A percentile compares a stretch with the other conserved stretches of the same genome.
These are phyloP conservation scores for Acanthacorydalis orientalis DNA, from an alignment of 2,888 invertebrate species.

Conservation along the genomic window DNA sequence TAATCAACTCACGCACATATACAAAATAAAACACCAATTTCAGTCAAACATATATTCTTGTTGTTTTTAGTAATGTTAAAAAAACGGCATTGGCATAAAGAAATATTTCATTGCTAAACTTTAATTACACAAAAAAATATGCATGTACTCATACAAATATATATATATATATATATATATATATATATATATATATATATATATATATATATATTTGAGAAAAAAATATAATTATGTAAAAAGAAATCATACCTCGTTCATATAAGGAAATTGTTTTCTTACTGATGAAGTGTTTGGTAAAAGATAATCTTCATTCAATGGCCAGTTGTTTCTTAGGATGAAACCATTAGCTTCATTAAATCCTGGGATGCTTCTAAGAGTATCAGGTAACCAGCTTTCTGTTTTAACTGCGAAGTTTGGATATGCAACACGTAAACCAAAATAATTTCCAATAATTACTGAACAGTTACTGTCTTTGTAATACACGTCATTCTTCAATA, in stretches of 20 bases:
- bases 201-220: too few species aligned
- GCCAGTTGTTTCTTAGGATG: slow-evolving; percentile 38
- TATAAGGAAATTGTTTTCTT: slow-evolving; percentile 28
- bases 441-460: slow-evolving; percentile 16
- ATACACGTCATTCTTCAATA: slow-evolving; percentile 14
- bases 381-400: slow-evolving; percentile 13
- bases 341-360: slow-evolving; percentile 24
- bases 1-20: too few species aligned
- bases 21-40: too few species aligned
- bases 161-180: too few species aligned
- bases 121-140: too few species aligned
- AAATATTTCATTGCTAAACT: too few species aligned
- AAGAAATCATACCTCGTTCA: slow-evolving; percentile 27
- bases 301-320: slow-evolving; percentile 22
- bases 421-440: slow-evolving; percentile 18
- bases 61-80: too few species aligned
- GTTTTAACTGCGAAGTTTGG: slow-evolving; percentile 19
- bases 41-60: too few species aligned
- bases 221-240: slow-evolving; percentile 9
- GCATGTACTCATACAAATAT: too few species aligned
- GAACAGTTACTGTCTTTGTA: slow-evolving; percentile 10
- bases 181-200: too few species aligned
- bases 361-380: slow-evolving; percentile 10
- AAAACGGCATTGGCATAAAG: too few species aligned
- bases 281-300: slow-evolving; percentile 14